Evolutionary conservation across 2,113 vertebrate species (phyloP).

Genomic region (Rhineura floridana): DNA sequence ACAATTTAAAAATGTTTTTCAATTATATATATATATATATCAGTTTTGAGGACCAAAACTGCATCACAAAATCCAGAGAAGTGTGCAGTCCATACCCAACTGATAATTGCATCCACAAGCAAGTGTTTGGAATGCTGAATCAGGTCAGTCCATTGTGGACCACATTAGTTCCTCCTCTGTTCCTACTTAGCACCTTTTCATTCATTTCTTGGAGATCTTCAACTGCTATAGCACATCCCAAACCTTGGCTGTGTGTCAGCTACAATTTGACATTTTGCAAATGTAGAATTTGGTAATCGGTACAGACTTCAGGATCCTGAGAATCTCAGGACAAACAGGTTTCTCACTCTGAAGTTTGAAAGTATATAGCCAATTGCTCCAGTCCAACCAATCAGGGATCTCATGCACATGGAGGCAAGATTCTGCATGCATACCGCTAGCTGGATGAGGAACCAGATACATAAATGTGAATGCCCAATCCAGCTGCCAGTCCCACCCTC

Average conservation of each 20-base stretch:
- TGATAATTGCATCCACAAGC: too few relatives aligned
- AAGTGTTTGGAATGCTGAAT: too few relatives aligned
- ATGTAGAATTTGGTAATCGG: not conserved
- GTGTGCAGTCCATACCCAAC: too few relatives aligned
- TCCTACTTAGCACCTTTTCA: constrained; percentile 35
- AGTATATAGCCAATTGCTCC: not conserved
- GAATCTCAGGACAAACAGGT: not conserved
- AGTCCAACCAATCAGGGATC: not conserved
- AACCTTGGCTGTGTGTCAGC: constrained; percentile 5
- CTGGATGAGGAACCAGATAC: not conserved
- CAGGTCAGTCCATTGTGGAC: too few relatives aligned
- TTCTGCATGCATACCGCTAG: not conserved
- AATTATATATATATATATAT: too few relatives aligned
- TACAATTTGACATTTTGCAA: not conserved
- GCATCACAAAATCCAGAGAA: too few relatives aligned
- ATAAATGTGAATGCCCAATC: too few relatives aligned
- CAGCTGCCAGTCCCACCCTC: not conserved
- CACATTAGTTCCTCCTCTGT: too few relatives aligned
- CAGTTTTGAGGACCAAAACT: too few relatives aligned
- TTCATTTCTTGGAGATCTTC: constrained; percentile 38
- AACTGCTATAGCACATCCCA: constrained; percentile 33
- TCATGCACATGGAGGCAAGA: not conserved
- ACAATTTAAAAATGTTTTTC: too few relatives aligned
- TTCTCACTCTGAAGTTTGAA: constrained; percentile 28
- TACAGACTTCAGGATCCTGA: not conserved